Evolutionary conservation across 2,113 vertebrate species (phyloP).

Genomic region (human (Homo sapiens)): DNA sequence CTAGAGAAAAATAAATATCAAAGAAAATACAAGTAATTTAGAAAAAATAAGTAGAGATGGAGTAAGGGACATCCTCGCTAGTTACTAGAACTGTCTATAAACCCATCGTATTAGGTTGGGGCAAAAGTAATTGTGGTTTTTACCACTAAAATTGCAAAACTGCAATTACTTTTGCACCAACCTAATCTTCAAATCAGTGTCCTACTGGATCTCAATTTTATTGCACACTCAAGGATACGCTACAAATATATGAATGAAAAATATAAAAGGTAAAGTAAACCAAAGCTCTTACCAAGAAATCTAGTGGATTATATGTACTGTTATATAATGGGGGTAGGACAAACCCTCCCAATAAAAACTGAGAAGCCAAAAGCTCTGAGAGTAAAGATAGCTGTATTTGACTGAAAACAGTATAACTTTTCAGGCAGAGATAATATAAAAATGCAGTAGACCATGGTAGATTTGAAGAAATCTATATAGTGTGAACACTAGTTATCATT

Average conservation of each 20-base stretch:
- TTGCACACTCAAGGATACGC: neutral
- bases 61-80: neutral
- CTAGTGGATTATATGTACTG: neutral
- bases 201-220: neutral
- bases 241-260: neutral
- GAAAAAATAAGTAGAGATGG: neutral
- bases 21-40: neutral
- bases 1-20: neutral
- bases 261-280: neutral
- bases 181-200: neutral
- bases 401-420: neutral
- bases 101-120: neutral
- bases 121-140: no score
- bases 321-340: neutral
- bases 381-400: neutral
- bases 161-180: no score
- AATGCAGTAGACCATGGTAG: neutral
- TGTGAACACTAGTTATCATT: neutral
- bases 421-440: neutral
- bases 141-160: no score
- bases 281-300: neutral
- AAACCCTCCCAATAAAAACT: neutral
- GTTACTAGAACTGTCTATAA: neutral
- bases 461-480: neutral
- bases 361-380: neutral